Percentiles rank a stretch among this genome's conserved stretches.
Conservation (phyloP, 2,797 vertebrate species). For the Fundulus diaphanus region DNA sequence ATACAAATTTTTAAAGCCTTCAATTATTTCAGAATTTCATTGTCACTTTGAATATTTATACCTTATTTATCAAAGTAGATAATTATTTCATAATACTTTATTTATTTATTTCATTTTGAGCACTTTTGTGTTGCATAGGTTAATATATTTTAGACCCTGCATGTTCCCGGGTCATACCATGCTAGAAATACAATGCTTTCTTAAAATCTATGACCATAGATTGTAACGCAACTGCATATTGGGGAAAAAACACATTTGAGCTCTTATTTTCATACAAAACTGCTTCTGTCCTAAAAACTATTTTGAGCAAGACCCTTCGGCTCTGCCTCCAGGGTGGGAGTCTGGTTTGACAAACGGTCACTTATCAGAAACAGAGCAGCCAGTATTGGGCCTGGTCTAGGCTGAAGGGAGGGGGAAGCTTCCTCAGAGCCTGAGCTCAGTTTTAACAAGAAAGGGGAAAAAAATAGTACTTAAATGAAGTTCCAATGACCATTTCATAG, state of each 20-base stretch:
- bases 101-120: too few species aligned
- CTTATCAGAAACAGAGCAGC: constrained; percentile 60
- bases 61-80: too few species aligned
- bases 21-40: too few species aligned
- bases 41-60: too few species aligned
- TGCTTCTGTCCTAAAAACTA: constrained; percentile 28
- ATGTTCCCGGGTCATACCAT: not conserved
- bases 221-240: not conserved
- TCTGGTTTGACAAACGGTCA: constrained; percentile 54
- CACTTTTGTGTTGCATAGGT: too few species aligned
- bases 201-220: not conserved
- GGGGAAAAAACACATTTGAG: constrained; percentile 12
- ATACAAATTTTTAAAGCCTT: too few species aligned
- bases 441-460: constrained; percentile 8
- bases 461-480: not conserved
- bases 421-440: constrained; percentile 11
- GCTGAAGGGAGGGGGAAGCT: constrained; percentile 26
- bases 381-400: constrained; percentile 41
- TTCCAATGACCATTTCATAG: not conserved
- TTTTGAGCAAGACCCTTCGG: constrained; percentile 33
- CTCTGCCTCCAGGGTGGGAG: constrained; percentile 37
- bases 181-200: not conserved
- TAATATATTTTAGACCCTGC: not conserved
- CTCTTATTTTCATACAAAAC: constrained; percentile 20
- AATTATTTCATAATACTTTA: too few species aligned